A percentile compares a stretch with the other conserved stretches of the same genome.
These are phyloP conservation scores for Drosophila fungiperda DNA, from an alignment of 2,888 invertebrate species.

Conservation along the genomic window DNA sequence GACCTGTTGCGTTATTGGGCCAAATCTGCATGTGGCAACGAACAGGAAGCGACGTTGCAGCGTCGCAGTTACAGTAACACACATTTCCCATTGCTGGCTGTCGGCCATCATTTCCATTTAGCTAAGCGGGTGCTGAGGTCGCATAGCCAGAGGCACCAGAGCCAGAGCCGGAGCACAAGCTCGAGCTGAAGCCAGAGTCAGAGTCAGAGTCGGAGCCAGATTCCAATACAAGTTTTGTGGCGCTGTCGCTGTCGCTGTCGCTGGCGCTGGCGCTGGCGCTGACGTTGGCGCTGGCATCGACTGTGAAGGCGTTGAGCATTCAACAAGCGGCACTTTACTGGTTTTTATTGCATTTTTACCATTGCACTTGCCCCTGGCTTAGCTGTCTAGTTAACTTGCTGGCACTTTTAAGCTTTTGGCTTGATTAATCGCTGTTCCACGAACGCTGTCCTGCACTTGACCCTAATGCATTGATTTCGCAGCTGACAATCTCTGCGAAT, in stretches of 20 bases:
- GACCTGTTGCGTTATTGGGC: constrained; percentile 26
- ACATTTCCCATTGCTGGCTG: constrained; percentile 71
- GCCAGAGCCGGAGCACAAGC: constrained; percentile 3
- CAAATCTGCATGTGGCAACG: constrained; percentile 29
- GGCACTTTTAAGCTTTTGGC: constrained; percentile 39
- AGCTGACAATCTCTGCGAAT: constrained; percentile 19
- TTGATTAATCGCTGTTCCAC: constrained; percentile 61
- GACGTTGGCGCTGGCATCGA: constrained; percentile 13
- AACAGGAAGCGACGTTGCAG: constrained; percentile 68
- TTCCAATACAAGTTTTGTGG: constrained; percentile 72
- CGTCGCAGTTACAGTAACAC: constrained; percentile 76
- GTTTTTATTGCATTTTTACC: constrained; percentile 58
- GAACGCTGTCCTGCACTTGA: constrained; percentile 64
- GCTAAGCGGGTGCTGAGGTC: constrained; percentile 58
- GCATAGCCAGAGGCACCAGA: constrained; percentile 34
- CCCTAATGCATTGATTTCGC: constrained; percentile 66
- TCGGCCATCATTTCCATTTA: constrained; percentile 73
- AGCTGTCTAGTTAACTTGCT: constrained; percentile 51
- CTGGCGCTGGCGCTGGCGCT: constrained; percentile 4
- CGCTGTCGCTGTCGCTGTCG: constrained; percentile 10
- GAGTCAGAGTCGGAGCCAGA: constrained; percentile 34
- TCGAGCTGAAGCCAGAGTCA: constrained; percentile 16
- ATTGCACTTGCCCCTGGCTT: constrained; percentile 80
- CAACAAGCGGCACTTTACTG: constrained; percentile 50
- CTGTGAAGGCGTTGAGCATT: constrained; percentile 46